These are phyloP conservation scores for Brienomyrus brachyistius DNA, from an alignment of 2,113 vertebrate genomes.

Conservation along the genomic window DNA sequence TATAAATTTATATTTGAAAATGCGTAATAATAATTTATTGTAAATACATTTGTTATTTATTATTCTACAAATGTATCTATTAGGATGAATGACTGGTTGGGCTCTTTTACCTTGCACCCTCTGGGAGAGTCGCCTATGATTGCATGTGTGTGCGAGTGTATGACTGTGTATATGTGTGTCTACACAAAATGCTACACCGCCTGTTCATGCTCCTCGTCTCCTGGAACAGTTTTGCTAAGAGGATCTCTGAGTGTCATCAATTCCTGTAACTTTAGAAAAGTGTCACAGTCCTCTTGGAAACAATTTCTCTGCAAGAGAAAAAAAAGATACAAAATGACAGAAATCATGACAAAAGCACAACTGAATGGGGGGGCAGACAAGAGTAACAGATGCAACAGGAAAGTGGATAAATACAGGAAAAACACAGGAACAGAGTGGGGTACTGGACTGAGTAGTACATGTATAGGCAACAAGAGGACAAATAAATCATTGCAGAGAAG, in stretches of 20 bases:
- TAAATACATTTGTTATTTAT: neutral
- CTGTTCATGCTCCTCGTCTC: conserved; percentile 30
- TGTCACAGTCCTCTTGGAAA: conserved; percentile 44
- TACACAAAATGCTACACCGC: neutral
- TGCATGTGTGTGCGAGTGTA: neutral
- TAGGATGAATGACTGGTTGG: neutral
- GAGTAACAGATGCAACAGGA: neutral
- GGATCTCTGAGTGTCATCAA: conserved; percentile 40
- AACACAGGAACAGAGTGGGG: neutral
- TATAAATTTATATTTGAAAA: neutral
- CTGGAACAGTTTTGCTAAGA: conserved; percentile 28
- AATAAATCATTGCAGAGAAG: neutral
- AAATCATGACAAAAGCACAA: neutral
- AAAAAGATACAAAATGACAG: conserved; percentile 8
- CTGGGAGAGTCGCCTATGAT: neutral
- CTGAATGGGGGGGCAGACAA: neutral
- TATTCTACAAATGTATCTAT: neutral
- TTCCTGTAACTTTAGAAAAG: conserved; percentile 46
- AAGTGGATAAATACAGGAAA: neutral
- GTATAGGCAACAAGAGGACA: neutral
- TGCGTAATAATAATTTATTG: neutral
- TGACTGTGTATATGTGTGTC: too few relatives aligned
- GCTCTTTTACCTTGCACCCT: neutral
- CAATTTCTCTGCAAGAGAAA: conserved; percentile 51
- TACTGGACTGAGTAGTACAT: neutral